Evolutionary conservation across 2,113 vertebrate genomes (phyloP), one percentile per base, ranked within the genome.

Genomic region (Colistium nudipinnis): DNA sequence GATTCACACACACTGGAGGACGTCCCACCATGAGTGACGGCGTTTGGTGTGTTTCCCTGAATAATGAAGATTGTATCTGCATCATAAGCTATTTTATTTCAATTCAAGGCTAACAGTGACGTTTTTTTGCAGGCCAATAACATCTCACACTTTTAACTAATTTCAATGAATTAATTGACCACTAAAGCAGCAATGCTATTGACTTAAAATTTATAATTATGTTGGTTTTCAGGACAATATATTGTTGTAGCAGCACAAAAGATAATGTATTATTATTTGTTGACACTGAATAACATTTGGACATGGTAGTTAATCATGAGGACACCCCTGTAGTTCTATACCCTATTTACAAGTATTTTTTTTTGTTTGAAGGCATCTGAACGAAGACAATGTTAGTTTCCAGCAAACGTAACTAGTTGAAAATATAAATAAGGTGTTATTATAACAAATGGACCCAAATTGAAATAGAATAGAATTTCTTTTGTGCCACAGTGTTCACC

Each of bases 1-100:
- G 90, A 92, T 5, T 53, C 89, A 10, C 83, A 85, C 68, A n/a
- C 87, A 41, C 77, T 85, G 30, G 90, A 90, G 17, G 73, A 76
- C 27, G 36, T 68, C 56, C 43, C 35, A 6, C 74, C 65, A 0
- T 82, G 51, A 88, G 22, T 0, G 2, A 1, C n/a, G 22, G 6
- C 24, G n/a, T 10, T 12, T 0, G 0, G 3, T 9, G 43, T 27
- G 44, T 44, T 45, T 31, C 6, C 5, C 31, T 57, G 10, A 30
- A 39, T 22, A 7, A 17, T 51, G 3, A 75, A 53, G 31, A 66
- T 69, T 62, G 3, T 12, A 41, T 49, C 59, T 51, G 78, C 79
- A 66, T 78, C 43, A 79, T 83, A 83, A 86, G 79, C 77, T 86
- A 78, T 68, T 74, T 65, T 9, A 7, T 72, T 63, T 47, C 67